Conservation (phyloP, 2,888 invertebrate genomes). For the Anoncus sp. region DNA sequence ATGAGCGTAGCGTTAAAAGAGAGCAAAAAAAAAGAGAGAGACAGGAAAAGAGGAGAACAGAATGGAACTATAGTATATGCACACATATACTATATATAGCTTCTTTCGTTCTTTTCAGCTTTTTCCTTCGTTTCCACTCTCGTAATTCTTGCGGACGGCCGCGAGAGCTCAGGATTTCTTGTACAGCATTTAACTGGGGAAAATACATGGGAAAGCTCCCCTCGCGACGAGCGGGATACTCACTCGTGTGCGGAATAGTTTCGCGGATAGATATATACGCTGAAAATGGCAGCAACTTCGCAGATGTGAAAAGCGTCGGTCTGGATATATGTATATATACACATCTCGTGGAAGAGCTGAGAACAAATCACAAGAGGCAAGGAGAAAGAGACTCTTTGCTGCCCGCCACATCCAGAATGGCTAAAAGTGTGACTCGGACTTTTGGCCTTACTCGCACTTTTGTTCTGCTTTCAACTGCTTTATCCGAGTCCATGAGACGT, state of each 20-base stretch:
- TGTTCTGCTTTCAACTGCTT: conserved; percentile 13
- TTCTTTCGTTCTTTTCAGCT: conserved; percentile 50
- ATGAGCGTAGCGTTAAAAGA: conserved; percentile 49
- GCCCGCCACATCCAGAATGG: conserved; percentile 33
- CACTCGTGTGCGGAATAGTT: conserved; percentile 44
- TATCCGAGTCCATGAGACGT: neutral
- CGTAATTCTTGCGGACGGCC: conserved; percentile 63
- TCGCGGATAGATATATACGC: conserved; percentile 53
- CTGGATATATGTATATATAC: neutral
- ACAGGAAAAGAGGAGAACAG: conserved; percentile 31
- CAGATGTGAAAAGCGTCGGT: conserved; percentile 11
- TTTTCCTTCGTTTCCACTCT: conserved; percentile 52
- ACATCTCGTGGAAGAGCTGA: conserved; percentile 7
- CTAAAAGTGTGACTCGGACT: conserved; percentile 46
- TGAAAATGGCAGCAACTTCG: conserved; percentile 19
- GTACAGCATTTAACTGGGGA: conserved; percentile 62
- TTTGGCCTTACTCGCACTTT: conserved; percentile 9
- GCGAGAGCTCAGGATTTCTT: conserved; percentile 66
- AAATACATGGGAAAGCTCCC: conserved; percentile 64
- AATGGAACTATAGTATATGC: neutral
- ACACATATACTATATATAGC: conserved; percentile 40
- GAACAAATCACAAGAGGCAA: conserved; percentile 11
- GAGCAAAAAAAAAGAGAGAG: conserved; percentile 11
- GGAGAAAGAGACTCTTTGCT: conserved; percentile 39
- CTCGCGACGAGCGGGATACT: conserved; percentile 45